A percentile compares a stretch with the other conserved stretches of the same genome.
These are phyloP conservation scores for Steromphala cineraria DNA, from an alignment of 2,888 invertebrate genomes.

Conservation along the genomic window DNA sequence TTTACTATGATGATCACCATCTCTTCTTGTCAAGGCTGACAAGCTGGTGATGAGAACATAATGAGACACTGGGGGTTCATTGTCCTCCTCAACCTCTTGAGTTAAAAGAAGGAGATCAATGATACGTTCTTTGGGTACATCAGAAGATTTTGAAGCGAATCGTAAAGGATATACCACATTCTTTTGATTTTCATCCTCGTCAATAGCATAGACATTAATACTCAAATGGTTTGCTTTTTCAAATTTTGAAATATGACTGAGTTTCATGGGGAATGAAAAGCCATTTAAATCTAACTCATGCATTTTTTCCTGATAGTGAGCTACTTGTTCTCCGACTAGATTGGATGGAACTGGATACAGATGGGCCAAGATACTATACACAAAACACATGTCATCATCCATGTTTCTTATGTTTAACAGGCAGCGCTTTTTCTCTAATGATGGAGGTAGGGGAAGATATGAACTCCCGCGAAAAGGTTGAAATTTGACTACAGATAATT, in stretches of 20 bases:
- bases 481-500: background rate
- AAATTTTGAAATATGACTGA: background rate
- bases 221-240: background rate
- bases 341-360: background rate
- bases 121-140: background rate
- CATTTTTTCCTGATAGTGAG: background rate
- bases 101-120: background rate
- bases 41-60: background rate
- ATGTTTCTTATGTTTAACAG: conserved; percentile 2
- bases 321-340: background rate
- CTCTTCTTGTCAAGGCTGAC: background rate
- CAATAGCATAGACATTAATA: background rate
- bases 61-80: background rate
- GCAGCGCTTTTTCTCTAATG: background rate
- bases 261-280: background rate
- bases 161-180: background rate
- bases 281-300: background rate
- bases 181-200: background rate
- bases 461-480: background rate
- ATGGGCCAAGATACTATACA: background rate
- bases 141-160: background rate
- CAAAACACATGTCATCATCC: background rate
- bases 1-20: too few species aligned
- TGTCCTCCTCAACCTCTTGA: background rate
- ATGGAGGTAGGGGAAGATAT: background rate